Evolutionary conservation across 2,113 vertebrate species (phyloP).

Genomic region (Aepyceros melampus): DNA sequence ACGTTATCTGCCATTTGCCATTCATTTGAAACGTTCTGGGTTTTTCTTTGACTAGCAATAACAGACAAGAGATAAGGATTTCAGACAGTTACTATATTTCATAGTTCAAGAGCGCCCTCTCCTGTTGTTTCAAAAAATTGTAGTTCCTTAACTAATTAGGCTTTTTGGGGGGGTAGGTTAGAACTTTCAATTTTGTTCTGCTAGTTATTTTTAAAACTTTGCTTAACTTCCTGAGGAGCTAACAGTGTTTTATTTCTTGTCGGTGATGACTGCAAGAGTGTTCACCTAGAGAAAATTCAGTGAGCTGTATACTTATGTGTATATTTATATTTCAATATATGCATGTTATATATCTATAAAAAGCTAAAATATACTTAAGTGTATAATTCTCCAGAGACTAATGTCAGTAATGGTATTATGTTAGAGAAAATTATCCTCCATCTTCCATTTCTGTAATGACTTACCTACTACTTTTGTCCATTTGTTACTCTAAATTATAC

Average conservation of each 20-base stretch:
- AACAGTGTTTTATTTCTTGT: background rate
- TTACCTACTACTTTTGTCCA: background rate
- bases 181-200: background rate
- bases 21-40: background rate
- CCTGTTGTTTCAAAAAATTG: slow-evolving; percentile 23
- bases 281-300: background rate
- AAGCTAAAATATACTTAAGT: background rate
- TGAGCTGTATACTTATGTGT: background rate
- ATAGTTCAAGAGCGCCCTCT: slow-evolving; percentile 30
- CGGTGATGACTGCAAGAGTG: background rate
- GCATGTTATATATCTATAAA: background rate
- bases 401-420: background rate
- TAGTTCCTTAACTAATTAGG: background rate
- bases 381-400: background rate
- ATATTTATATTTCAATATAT: background rate
- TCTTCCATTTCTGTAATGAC: background rate
- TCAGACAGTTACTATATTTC: background rate
- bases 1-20: background rate
- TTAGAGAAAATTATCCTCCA: background rate
- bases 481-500: background rate
- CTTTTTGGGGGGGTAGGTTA: background rate
- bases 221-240: background rate
- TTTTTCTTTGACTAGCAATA: background rate
- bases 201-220: background rate
- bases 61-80: background rate